phyloP scores from a whole-genome alignment of 2,113 vertebrate species.

The Daubentonia madagascariensis region DNA sequence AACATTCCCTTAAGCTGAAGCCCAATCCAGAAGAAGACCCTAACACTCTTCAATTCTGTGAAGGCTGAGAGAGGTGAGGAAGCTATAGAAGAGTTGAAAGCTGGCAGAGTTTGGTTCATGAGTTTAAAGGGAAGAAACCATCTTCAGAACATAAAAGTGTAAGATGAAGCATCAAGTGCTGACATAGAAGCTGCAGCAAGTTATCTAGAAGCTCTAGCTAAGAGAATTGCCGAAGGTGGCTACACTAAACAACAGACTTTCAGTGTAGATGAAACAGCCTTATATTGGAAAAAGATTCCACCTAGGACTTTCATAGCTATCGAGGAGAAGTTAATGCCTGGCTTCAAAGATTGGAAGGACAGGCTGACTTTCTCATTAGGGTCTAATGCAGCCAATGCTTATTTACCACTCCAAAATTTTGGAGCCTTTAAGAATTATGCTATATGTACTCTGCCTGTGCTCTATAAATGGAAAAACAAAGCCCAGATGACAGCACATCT shows the following conservation, averaged over 20 bases:
- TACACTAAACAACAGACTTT: background rate
- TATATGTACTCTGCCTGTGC: background rate
- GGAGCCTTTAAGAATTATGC: background rate
- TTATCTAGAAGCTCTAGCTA: background rate
- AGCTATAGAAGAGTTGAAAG: background rate
- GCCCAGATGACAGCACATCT: background rate
- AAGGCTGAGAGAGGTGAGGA: background rate
- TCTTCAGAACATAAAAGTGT: background rate
- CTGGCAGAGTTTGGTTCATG: background rate
- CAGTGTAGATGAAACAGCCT: background rate
- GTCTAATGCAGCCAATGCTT: background rate
- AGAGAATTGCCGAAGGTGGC: background rate
- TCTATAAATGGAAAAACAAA: background rate
- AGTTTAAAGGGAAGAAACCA: background rate
- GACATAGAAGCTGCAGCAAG: background rate
- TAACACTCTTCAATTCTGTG: background rate
- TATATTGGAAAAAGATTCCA: background rate
- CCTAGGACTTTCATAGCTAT: background rate
- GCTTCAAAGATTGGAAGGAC: background rate
- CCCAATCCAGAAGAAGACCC: background rate
- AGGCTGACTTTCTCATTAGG: background rate
- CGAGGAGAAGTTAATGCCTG: background rate
- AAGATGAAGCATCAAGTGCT: background rate
- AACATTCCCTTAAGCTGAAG: background rate
- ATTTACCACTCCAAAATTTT: background rate